A percentile compares a stretch with the other conserved stretches of the same genome.
phyloP scores from a whole-genome alignment of 2,113 vertebrate genomes.

The Poeciliopsis occidentalis region DNA sequence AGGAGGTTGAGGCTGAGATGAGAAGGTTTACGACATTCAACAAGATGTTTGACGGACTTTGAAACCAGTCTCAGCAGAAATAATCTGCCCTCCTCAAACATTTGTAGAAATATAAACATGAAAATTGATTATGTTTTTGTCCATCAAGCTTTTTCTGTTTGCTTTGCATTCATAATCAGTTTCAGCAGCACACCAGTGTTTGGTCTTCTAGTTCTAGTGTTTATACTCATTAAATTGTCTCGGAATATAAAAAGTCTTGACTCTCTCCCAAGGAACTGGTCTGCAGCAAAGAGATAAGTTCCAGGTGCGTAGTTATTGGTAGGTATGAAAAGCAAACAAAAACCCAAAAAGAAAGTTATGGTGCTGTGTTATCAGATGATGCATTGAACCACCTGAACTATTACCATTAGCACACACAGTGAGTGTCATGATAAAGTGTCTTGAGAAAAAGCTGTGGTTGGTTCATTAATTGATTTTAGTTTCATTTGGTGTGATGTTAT shows the following conservation, averaged over 20 bases:
- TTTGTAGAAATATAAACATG: neutral
- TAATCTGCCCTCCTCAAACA: neutral
- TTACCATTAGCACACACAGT: neutral
- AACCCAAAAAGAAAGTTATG: too few relatives aligned
- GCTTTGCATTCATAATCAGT: neutral
- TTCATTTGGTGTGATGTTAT: neutral
- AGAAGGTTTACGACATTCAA: constrained; percentile 11
- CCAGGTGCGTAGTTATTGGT: neutral
- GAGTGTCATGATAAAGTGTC: too few relatives aligned
- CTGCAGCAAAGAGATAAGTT: neutral
- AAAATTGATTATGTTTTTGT: constrained; percentile 1
- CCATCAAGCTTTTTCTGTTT: neutral
- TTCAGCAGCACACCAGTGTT: neutral
- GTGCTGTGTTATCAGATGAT: too few relatives aligned
- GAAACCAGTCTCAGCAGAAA: constrained; percentile 1
- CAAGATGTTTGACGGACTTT: constrained; percentile 28
- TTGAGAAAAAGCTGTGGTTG: neutral
- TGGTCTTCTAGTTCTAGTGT: neutral
- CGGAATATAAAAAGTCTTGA: neutral
- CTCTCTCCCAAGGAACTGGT: neutral
- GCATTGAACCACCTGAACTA: neutral
- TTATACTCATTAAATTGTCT: neutral
- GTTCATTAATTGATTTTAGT: neutral
- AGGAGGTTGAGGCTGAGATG: neutral
- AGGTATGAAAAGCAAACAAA: too few relatives aligned